Conservation (phyloP, 1,140 invertebrate genomes). For the Himalopsyche phryganea region DNA sequence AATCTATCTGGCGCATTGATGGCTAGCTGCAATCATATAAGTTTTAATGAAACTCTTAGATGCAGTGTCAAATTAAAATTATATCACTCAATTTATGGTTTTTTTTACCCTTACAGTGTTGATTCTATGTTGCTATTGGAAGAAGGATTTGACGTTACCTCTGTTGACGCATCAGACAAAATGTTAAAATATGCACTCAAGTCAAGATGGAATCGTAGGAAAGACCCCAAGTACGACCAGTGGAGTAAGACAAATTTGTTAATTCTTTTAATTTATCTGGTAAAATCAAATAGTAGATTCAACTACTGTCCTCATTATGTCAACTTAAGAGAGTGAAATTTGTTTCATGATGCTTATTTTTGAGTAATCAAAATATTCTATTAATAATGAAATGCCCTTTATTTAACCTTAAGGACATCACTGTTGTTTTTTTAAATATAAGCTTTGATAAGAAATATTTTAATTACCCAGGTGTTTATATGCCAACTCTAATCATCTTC, state of each 20-base stretch:
- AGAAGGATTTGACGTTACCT: slow-evolving; percentile 80
- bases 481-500: too few species aligned
- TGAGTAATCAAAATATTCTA: neutral
- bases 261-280: too few species aligned
- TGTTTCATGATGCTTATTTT: neutral
- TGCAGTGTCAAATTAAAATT: too few species aligned
- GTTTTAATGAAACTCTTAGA: too few species aligned
- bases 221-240: slow-evolving; percentile 73
- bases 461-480: too few species aligned
- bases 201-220: slow-evolving; percentile 76
- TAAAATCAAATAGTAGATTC: too few species aligned
- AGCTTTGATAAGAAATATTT: too few species aligned
- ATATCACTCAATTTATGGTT: too few species aligned
- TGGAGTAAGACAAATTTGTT: slow-evolving; percentile 64
- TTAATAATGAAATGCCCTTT: neutral
- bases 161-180: slow-evolving; percentile 85
- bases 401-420: neutral
- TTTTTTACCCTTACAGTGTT: slow-evolving; percentile 54
- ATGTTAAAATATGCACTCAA: slow-evolving; percentile 87
- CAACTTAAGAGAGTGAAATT: neutral
- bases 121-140: slow-evolving; percentile 85
- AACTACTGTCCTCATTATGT: too few species aligned
- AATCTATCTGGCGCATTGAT: too few species aligned
- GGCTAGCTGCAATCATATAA: too few species aligned
- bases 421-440: too few species aligned